phyloP scores from a whole-genome alignment of 2,888 invertebrate genomes.

The Pyralis farinalis region DNA sequence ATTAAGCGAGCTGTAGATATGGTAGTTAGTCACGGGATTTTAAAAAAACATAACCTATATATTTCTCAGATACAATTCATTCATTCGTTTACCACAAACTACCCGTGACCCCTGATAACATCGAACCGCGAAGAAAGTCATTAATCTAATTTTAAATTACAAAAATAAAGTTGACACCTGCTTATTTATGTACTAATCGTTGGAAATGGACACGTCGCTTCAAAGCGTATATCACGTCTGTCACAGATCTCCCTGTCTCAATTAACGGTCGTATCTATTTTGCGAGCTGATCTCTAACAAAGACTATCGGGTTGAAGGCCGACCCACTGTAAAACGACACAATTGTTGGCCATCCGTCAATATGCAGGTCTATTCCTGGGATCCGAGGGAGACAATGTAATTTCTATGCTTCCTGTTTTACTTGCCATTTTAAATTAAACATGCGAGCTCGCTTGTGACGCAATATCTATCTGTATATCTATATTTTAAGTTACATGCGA shows the following conservation, averaged over 20 bases:
- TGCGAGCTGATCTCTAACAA: background rate
- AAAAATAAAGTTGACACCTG: background rate
- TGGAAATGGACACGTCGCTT: background rate
- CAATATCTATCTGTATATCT: too few relatives aligned
- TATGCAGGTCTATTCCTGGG: background rate
- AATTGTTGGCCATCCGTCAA: slow-evolving; percentile 1
- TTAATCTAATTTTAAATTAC: background rate
- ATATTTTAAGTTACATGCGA: too few relatives aligned
- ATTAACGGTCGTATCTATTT: background rate
- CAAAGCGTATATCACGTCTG: slow-evolving; percentile 1
- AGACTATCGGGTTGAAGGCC: slow-evolving; percentile 1
- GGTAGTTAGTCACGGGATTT: too few relatives aligned
- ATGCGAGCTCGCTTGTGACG: too few relatives aligned
- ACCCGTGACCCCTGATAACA: background rate
- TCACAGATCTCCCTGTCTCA: background rate
- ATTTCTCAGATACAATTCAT: too few relatives aligned
- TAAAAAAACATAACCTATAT: too few relatives aligned
- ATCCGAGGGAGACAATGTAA: background rate
- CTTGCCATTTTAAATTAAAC: background rate
- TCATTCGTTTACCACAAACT: background rate
- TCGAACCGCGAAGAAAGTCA: background rate
- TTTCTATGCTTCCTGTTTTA: background rate
- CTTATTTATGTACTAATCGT: background rate
- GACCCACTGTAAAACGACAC: background rate
- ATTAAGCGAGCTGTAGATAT: too few relatives aligned